Evolutionary conservation across 1,140 invertebrate genomes (phyloP).

Genomic region (Scaptomyza montana): DNA sequence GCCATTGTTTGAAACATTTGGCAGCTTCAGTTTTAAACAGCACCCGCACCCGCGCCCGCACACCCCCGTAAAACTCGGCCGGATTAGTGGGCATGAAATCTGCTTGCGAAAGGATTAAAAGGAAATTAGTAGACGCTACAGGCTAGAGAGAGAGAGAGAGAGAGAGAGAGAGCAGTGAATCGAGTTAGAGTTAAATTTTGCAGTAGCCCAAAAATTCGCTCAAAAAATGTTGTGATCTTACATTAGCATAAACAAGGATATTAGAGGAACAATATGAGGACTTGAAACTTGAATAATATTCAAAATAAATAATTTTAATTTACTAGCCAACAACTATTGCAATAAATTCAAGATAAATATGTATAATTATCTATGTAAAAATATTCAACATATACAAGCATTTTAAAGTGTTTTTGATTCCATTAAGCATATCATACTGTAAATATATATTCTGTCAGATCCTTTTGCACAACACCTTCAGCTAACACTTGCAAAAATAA

Average conservation of each 20-base stretch:
- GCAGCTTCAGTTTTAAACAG: constrained; percentile 16
- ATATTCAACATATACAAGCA: too few relatives aligned
- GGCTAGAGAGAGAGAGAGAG: too few relatives aligned
- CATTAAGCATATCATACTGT: not conserved
- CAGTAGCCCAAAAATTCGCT: constrained; percentile 20
- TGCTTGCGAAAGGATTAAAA: constrained; percentile 70
- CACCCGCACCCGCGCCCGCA: constrained; percentile 19
- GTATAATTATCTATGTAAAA: too few relatives aligned
- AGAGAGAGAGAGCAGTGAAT: not conserved
- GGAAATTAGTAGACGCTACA: constrained; percentile 54
- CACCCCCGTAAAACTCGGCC: constrained; percentile 75
- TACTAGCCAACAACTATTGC: too few relatives aligned
- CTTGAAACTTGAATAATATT: too few relatives aligned
- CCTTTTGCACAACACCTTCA: constrained; percentile 3
- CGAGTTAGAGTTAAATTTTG: not conserved
- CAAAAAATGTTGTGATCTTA: too few relatives aligned
- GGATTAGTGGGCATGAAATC: constrained; percentile 75
- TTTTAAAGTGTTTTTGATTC: too few relatives aligned
- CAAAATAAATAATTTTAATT: too few relatives aligned
- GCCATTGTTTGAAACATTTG: constrained; percentile 57
- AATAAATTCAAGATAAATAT: too few relatives aligned
- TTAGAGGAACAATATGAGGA: not conserved
- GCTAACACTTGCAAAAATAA: constrained; percentile 16
- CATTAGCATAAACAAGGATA: not conserved
- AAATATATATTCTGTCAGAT: not conserved